Conservation (phyloP, 2,888 invertebrate genomes). For the Trissolcus brochymenae region DNA sequence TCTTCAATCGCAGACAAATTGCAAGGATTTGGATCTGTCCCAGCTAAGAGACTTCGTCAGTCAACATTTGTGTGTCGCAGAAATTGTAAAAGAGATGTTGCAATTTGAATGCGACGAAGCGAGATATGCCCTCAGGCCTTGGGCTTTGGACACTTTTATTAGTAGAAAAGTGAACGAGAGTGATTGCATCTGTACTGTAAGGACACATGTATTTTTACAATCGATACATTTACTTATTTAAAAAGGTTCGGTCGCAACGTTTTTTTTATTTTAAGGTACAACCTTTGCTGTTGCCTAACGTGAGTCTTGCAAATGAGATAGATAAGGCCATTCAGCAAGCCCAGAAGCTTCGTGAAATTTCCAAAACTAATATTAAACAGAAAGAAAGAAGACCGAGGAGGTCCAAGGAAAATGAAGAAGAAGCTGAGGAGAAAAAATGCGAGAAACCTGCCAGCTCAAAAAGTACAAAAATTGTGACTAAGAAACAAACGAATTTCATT, state of each 20-base stretch:
- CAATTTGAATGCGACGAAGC: conserved; percentile 69
- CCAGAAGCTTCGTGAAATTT: conserved; percentile 68
- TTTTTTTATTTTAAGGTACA: conserved; percentile 44
- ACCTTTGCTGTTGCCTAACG: conserved; percentile 56
- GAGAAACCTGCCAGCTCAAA: background rate
- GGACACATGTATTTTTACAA: conserved; percentile 27
- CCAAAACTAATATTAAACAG: background rate
- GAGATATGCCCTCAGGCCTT: conserved; percentile 67
- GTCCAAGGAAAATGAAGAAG: background rate
- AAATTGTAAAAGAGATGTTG: conserved; percentile 64
- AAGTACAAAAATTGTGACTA: conserved; percentile 1
- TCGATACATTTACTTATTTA: background rate
- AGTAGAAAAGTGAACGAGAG: conserved; percentile 61
- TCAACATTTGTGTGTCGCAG: conserved; percentile 61
- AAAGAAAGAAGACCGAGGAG: conserved; percentile 12
- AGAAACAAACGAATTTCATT: conserved; percentile 57
- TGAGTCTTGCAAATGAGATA: conserved; percentile 69
- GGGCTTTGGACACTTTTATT: conserved; percentile 63
- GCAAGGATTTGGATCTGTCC: conserved; percentile 57
- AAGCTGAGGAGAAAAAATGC: background rate
- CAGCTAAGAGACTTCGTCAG: conserved; percentile 62
- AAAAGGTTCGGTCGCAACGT: background rate
- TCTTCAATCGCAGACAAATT: conserved; percentile 18
- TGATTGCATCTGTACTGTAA: conserved; percentile 69
- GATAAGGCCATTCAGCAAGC: conserved; percentile 66